Percentiles rank a stretch among this genome's conserved stretches.
These are phyloP conservation scores for Holothuria glaberrima DNA, from an alignment of 35 echinoderm and acorn worm genomes.

Conservation along the genomic window DNA sequence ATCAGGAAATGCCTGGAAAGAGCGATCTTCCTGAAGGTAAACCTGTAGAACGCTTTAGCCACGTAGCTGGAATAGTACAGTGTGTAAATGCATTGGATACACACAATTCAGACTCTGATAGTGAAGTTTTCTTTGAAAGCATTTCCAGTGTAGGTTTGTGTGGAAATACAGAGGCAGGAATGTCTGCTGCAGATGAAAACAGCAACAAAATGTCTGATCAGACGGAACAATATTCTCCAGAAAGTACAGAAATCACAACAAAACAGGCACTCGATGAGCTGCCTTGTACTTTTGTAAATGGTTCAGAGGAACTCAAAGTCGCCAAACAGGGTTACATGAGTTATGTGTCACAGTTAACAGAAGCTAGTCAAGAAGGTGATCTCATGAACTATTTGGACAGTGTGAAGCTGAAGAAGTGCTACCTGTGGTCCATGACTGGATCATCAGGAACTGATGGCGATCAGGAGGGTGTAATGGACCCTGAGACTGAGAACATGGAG, in stretches of 20 bases:
- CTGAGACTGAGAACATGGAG: conserved; percentile 57
- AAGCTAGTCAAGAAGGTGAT: conserved; percentile 74
- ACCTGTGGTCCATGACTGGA: conserved; percentile 80
- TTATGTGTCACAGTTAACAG: conserved; percentile 78
- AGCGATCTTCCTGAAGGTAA: neutral
- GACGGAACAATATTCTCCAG: neutral
- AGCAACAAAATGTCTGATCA: neutral
- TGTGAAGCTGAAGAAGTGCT: conserved; percentile 82
- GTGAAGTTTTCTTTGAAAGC: conserved; percentile 13
- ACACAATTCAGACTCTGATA: conserved; percentile 5
- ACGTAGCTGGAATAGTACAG: conserved; percentile 29
- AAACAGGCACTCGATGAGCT: conserved; percentile 22
- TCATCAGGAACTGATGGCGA: conserved; percentile 43
- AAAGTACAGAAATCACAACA: neutral
- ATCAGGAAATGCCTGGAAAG: conserved; percentile 33
- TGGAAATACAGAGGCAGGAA: neutral
- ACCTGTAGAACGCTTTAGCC: neutral
- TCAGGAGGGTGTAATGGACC: conserved; percentile 1
- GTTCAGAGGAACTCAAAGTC: conserved; percentile 43
- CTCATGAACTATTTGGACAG: conserved; percentile 68
- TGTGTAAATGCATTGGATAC: neutral
- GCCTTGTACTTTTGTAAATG: conserved; percentile 68
- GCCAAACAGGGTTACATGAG: conserved; percentile 79
- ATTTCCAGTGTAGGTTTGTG: neutral
- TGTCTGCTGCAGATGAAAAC: neutral